Conservation (phyloP, 1,140 invertebrate genomes). For the Melitaea cinxia region DNA sequence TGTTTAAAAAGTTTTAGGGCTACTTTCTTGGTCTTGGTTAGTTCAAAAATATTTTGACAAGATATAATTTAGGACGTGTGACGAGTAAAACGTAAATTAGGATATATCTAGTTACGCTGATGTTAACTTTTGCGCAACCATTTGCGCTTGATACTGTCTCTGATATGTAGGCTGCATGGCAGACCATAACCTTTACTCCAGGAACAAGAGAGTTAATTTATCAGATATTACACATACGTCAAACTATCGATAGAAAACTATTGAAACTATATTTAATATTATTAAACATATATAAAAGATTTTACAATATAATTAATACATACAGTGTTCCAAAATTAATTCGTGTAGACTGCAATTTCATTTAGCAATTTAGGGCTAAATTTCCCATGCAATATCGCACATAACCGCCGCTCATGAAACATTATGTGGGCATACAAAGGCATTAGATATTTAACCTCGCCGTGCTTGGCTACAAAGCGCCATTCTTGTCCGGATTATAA, state of each 20-base stretch:
- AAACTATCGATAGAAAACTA: neutral
- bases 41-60: too few relatives aligned
- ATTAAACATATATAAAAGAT: neutral
- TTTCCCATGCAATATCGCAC: slow-evolving; percentile 43
- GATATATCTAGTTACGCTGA: too few relatives aligned
- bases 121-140: too few relatives aligned
- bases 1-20: too few relatives aligned
- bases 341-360: slow-evolving; percentile 33
- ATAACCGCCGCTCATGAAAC: slow-evolving; percentile 42
- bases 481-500: slow-evolving; percentile 65
- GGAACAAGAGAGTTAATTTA: too few relatives aligned
- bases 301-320: slow-evolving; percentile 17
- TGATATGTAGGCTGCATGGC: too few relatives aligned
- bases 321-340: slow-evolving; percentile 29
- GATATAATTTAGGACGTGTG: too few relatives aligned
- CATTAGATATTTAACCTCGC: slow-evolving; percentile 56
- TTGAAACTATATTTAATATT: neutral
- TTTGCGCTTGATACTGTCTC: too few relatives aligned
- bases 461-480: slow-evolving; percentile 54
- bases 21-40: too few relatives aligned
- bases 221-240: too few relatives aligned
- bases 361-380: slow-evolving; percentile 42
- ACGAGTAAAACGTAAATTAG: too few relatives aligned
- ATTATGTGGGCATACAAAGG: slow-evolving; percentile 46
- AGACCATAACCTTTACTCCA: too few relatives aligned